These are phyloP conservation scores for Anneissia japonica DNA, from an alignment of 35 echinoderm and acorn worm genomes.

Conservation along the genomic window DNA sequence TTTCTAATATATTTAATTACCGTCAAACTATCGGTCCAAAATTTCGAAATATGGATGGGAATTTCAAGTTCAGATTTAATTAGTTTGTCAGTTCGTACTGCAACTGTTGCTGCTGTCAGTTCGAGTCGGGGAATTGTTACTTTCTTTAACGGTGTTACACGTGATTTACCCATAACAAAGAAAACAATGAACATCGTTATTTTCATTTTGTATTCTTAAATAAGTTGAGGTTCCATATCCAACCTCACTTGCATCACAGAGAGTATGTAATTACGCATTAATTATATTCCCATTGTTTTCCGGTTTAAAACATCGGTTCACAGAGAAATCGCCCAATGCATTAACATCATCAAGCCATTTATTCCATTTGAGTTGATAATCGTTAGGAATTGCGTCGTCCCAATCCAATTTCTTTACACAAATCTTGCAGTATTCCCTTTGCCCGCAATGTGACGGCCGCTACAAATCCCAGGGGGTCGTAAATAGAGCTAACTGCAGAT, in stretches of 20 bases:
- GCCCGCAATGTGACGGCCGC: constrained; percentile 33
- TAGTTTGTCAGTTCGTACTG: too few relatives aligned
- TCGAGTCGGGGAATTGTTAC: neutral
- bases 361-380: constrained; percentile 34
- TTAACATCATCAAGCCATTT: constrained; percentile 41
- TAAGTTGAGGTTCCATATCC: neutral
- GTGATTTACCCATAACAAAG: neutral
- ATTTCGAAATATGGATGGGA: too few relatives aligned
- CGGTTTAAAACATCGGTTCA: constrained; percentile 33
- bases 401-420: constrained; percentile 33
- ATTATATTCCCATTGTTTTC: constrained; percentile 20
- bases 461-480: constrained; percentile 49
- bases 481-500: constrained; percentile 37
- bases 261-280: constrained; percentile 27
- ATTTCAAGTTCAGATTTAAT: too few relatives aligned
- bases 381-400: constrained; percentile 39
- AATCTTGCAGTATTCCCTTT: constrained; percentile 54
- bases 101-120: too few relatives aligned
- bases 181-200: neutral
- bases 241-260: constrained; percentile 27
- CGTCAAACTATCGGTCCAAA: constrained; percentile 46
- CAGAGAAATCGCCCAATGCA: constrained; percentile 11
- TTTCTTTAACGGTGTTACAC: neutral
- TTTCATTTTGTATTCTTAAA: neutral
- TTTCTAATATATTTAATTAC: constrained; percentile 29